Evolutionary conservation across 2,888 invertebrate species (phyloP).

Genomic region (Ernsta delagoae): DNA sequence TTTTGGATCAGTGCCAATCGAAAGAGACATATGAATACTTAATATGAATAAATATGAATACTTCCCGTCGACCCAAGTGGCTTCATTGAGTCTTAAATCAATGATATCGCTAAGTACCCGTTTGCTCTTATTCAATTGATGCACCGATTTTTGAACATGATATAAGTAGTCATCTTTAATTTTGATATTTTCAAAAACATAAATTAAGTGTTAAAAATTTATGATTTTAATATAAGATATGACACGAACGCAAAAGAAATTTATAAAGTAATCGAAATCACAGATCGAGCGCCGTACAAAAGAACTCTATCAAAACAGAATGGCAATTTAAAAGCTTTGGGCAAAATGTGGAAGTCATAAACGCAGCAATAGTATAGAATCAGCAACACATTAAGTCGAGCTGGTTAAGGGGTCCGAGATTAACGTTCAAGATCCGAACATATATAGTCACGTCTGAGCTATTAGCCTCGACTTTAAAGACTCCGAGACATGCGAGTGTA

Average conservation of each 20-base stretch:
- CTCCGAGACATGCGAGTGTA: slow-evolving; percentile 61
- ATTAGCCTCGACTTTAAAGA: slow-evolving; percentile 70
- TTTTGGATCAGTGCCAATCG: slow-evolving; percentile 61
- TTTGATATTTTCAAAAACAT: too few species aligned
- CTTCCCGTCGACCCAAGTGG: slow-evolving; percentile 68
- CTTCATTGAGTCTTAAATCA: slow-evolving; percentile 49
- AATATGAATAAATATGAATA: too few species aligned
- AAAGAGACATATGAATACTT: slow-evolving; percentile 65
- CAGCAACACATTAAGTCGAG: slow-evolving; percentile 64
- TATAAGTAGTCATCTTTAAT: background rate
- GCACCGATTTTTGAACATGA: slow-evolving; percentile 30
- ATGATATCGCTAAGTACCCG: slow-evolving; percentile 40
- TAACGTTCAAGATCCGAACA: slow-evolving; percentile 64
- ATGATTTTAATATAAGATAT: too few species aligned
- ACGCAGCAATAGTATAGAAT: slow-evolving; percentile 45
- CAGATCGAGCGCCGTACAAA: slow-evolving; percentile 17
- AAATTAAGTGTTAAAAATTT: too few species aligned
- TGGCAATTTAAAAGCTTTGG: slow-evolving; percentile 36
- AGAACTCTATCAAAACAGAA: slow-evolving; percentile 34
- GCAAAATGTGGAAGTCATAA: slow-evolving; percentile 30
- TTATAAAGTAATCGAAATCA: slow-evolving; percentile 9
- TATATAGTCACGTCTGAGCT: slow-evolving; percentile 74
- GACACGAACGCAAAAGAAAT: background rate
- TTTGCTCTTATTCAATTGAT: slow-evolving; percentile 29
- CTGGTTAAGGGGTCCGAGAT: slow-evolving; percentile 57